Base-by-base conservation (phyloP, 92 coral and sea anemone genomes). In the Epizoanthus rinbou region DNA sequence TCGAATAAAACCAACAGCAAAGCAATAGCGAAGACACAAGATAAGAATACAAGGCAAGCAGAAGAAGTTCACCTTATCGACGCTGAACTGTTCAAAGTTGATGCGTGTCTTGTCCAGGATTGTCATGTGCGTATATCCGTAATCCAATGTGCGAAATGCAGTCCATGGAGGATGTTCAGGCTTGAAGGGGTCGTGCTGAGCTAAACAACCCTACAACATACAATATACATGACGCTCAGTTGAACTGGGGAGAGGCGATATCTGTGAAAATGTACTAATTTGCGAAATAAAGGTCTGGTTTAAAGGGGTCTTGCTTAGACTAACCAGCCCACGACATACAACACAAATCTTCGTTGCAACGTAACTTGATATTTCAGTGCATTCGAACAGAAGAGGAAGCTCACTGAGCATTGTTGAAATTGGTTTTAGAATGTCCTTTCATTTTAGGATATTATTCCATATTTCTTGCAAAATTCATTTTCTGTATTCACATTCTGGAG, bases 61-160 rank as follows among this genome's bases (percentile, higher is more conserved):
- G 62, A 59, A 1, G 15, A 24, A 21, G 64, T 74, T 57, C 78
- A 95, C 98, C 98, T 86, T 67, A 52, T 93, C 94, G 73, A 87
- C 89, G 74, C 98, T 95, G 85, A 93, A 89, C 80, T 95, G 98
- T 22, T 95, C 98, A 88, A 94, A 15, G 91, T 89, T 91, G 23
- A 95, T 39, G 75, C 93, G 98, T 1, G 98, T 91, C 57, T 68
- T 63, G 87, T 95, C 93, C 89, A 87, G 82, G 10, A 93, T 89
- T 23, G 89, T 92, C 98, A 95, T 91, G 50, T 97, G 87, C 13
- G 98, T 91, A 88, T 95, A 95, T 1, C 98, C 98, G 57, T 95
- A 95, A 88, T 93, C 98, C 16, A 73, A 69, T 18, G 98, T 72
- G 10, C 98, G 95, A 82, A 85, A 93, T 1, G 98, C 98, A 3